Evolutionary conservation across 2,888 invertebrate genomes (phyloP), one percentile per base, ranked within the genome.

Genomic region (Syrphus vitripennis): DNA sequence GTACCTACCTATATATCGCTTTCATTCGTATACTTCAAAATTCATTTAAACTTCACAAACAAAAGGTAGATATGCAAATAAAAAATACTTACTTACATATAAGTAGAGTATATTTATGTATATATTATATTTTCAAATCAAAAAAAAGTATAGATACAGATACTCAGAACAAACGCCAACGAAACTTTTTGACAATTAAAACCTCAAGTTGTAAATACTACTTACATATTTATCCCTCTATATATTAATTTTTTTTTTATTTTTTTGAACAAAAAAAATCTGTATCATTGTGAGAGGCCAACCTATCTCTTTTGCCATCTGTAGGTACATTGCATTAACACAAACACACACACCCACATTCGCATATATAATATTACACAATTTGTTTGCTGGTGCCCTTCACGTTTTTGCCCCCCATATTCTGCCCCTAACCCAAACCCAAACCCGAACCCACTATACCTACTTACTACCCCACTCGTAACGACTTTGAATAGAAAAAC

Each of bases 161-260:
- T 31, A 83, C 67, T 84, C 75, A 76, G 75, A 84, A 71, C 65
- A 63, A 82, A 77, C 24, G 55, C 71, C 48, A 57, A 76, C 70
- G 71, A 84, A 84, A 80, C 83, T 84, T 84, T 84, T 84, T 80
- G 83, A 84, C 83, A 80, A 84, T 84, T 84, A 84, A 80, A 80
- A 76, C 80, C 80, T 76, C 78, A 83, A 63, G 79, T 50, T 67
- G 65, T 31, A 57, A 55, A 42, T 65, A 65, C 65, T 55, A 70
- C 34, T 29, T 69, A 57, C 45, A 69, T 76, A 65, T 5, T 65
- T 57, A 45, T 48, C 37, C 48, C n/a, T 53, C 26, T 45, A 55
- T 48, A 10, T 4, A 74, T 16, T 9, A 12, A 21, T 9, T 34
- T 34, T 16, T 21, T 19, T 9, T 40, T 16, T 24, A 6, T 5